These are phyloP conservation scores for Actinia tenebrosa DNA, from an alignment of 64 coral and sea anemone genomes.

Conservation along the genomic window DNA sequence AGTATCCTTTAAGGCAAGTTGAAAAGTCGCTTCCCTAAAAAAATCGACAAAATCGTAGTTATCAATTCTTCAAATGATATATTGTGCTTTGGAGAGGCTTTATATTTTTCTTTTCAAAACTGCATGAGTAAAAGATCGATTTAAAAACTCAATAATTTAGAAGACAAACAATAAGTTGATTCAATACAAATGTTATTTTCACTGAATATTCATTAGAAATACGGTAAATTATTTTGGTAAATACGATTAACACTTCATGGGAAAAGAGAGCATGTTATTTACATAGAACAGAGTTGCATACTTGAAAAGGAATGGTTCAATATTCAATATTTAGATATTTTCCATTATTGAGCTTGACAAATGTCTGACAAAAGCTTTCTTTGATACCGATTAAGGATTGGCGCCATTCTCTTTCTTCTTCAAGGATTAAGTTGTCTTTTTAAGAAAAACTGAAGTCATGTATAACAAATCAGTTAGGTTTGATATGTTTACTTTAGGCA, in stretches of 20 bases:
- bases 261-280: background rate
- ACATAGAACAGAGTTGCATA: background rate
- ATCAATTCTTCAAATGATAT: no score
- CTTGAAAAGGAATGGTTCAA: background rate
- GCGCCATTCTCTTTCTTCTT: background rate
- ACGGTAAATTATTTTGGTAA: background rate
- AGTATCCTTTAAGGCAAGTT: no score
- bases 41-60: no score
- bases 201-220: background rate
- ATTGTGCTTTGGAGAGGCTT: no score
- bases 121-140: no score
- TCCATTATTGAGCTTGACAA: background rate
- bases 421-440: constrained; percentile 2
- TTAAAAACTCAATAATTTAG: background rate
- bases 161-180: background rate
- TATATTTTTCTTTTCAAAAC: background rate
- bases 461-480: background rate
- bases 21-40: no score
- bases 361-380: background rate
- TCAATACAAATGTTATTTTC: background rate
- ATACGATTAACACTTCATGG: background rate
- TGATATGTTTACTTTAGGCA: background rate
- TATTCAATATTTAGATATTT: background rate
- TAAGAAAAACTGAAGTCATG: background rate
- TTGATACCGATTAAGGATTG: background rate